Percentiles rank a stretch among this genome's conserved stretches.
These are phyloP conservation scores for Turnix velox DNA, from an alignment of 2,113 vertebrate species.

Conservation along the genomic window DNA sequence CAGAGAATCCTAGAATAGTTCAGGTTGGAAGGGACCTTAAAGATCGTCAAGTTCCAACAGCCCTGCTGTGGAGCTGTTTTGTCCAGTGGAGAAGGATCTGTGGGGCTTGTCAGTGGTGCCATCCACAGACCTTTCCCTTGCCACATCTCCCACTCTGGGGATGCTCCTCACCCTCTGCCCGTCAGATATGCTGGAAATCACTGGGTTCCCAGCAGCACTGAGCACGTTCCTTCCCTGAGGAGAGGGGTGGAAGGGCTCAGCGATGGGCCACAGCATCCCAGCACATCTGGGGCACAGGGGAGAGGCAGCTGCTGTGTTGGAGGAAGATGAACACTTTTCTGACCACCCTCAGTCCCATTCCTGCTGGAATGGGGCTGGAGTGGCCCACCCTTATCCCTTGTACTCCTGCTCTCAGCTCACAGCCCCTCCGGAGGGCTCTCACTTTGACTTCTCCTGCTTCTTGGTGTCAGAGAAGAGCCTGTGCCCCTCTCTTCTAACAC, in stretches of 20 bases:
- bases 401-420: background rate
- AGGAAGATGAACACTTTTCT: background rate
- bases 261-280: background rate
- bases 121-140: background rate
- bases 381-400: background rate
- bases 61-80: too few species aligned
- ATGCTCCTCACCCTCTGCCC: background rate
- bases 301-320: rapidly evolving
- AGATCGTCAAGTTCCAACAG: too few species aligned
- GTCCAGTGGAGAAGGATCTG: rapidly evolving
- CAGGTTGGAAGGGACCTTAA: too few species aligned
- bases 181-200: background rate
- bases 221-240: rapidly evolving
- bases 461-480: rapidly evolving
- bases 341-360: background rate
- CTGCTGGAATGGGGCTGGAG: background rate
- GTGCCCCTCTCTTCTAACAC: rapidly evolving
- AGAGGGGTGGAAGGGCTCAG: too few species aligned
- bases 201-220: background rate
- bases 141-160: rapidly evolving
- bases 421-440: background rate
- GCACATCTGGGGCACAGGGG: rapidly evolving
- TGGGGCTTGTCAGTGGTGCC: background rate
- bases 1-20: too few species aligned
- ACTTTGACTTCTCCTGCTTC: background rate